Evolutionary conservation across 2,113 vertebrate species (phyloP), one percentile per base, ranked within the genome.

Genomic region (Eleginops maclovinus): DNA sequence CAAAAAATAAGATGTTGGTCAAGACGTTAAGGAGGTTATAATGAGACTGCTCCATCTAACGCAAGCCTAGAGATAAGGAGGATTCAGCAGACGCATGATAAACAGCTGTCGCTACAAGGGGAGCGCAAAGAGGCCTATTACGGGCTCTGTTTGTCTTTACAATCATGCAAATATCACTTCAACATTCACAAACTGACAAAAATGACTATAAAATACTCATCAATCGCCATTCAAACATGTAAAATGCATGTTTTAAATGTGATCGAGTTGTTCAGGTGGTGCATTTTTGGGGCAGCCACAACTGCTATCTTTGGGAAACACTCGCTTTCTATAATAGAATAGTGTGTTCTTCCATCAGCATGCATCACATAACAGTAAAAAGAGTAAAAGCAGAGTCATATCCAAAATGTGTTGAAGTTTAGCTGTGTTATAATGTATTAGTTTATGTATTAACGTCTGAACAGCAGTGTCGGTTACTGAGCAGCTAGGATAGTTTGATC

Each of bases 31-130:
- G 14, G 50, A 49, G 22, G 44, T 22, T 16, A 13, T 31, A 0
- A 46, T 24, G 12, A 21, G 10, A 64, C 54, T 53, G 16, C 12
- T 77, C 43, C 47, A n/a, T 62, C 50, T 21, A 68, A 63, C 24
- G 11, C 41, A 36, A 36, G 19, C 62, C 31, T 11, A 53, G 26
- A 71, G 85, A 87, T 74, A 87, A 86, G 71, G 16, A 24, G 24
- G 24, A 28, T 47, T 40, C 60, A 50, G 22, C 2, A 69, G n/a
- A 80, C 9, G 2, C 21, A 59, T 68, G 75, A 80, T 83, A 63
- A 82, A 65, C 54, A 53, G 24, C n/a, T 49, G 10, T 2, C 43
- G 22, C 43, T 73, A 28, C 26, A 43, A 9, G 12, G 24, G 41
- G 40, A 4, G 17, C n/a, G 62, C 2, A 65, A n/a, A 67, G 44